Evolutionary conservation across 2,888 invertebrate genomes (phyloP).

Genomic region (Oasisia sp.): DNA sequence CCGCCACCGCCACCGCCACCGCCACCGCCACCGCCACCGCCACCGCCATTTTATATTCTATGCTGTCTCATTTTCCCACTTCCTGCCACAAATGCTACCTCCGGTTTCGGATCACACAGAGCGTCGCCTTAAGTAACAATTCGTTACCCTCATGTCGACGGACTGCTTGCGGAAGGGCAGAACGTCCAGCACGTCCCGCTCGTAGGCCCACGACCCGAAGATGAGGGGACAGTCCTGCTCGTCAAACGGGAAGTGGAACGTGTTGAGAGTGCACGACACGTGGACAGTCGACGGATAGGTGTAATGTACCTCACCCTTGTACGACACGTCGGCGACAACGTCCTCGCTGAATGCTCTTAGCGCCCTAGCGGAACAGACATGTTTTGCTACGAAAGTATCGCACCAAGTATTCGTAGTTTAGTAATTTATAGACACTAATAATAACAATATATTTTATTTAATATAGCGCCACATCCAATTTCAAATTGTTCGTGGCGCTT

Average conservation of each 20-base stretch:
- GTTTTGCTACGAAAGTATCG: neutral
- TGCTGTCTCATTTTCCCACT: too few species aligned
- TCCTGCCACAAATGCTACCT: too few species aligned
- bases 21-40: too few species aligned
- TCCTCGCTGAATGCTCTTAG: neutral
- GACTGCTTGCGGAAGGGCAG: neutral
- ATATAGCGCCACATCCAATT: too few species aligned
- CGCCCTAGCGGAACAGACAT: neutral
- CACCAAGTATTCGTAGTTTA: too few species aligned
- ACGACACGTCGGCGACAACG: conserved; percentile 3
- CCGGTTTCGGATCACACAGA: too few species aligned
- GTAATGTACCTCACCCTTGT: neutral
- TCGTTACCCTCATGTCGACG: neutral
- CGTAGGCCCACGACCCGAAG: neutral
- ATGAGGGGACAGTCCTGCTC: neutral
- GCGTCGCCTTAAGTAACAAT: neutral
- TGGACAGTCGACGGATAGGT: neutral
- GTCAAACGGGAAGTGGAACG: neutral
- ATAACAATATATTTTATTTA: too few species aligned
- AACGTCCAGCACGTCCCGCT: neutral
- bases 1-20: too few species aligned
- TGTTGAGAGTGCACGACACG: neutral
- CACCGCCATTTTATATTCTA: too few species aligned
- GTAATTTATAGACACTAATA: too few species aligned
- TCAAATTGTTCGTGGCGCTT: too few species aligned